These are phyloP conservation scores for Gymnothorax reevesii DNA, from an alignment of 2,797 vertebrate genomes.

Conservation along the genomic window DNA sequence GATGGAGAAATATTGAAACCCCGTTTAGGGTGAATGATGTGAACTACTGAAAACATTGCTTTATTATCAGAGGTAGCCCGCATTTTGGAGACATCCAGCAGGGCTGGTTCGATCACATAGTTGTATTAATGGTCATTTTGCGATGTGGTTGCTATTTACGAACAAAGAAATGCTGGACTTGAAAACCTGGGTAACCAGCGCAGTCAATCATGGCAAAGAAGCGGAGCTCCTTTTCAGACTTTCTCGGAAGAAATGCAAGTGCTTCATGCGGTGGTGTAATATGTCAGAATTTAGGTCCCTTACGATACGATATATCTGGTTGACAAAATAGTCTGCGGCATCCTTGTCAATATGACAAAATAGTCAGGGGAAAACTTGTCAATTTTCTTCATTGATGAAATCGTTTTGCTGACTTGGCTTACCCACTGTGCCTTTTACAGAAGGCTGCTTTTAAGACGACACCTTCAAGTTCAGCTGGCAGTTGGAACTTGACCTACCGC, in stretches of 20 bases:
- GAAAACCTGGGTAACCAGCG: neutral
- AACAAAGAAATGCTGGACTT: neutral
- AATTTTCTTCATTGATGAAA: neutral
- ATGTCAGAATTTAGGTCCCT: neutral
- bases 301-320: neutral
- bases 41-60: slow-evolving; percentile 8
- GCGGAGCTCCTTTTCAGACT: neutral
- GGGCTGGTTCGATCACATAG: neutral
- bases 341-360: neutral
- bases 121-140: neutral
- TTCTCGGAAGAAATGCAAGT: neutral
- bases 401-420: neutral
- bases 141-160: neutral
- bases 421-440: neutral
- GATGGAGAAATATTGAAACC: neutral
- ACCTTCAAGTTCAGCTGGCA: slow-evolving; percentile 11
- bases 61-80: neutral
- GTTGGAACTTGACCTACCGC: neutral
- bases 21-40: neutral
- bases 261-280: neutral
- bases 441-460: neutral
- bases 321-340: neutral
- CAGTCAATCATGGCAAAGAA: neutral
- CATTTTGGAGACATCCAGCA: neutral
- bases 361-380: neutral